These are phyloP conservation scores for Lamprotornis superbus DNA, from an alignment of 2,113 vertebrate genomes.

Conservation along the genomic window DNA sequence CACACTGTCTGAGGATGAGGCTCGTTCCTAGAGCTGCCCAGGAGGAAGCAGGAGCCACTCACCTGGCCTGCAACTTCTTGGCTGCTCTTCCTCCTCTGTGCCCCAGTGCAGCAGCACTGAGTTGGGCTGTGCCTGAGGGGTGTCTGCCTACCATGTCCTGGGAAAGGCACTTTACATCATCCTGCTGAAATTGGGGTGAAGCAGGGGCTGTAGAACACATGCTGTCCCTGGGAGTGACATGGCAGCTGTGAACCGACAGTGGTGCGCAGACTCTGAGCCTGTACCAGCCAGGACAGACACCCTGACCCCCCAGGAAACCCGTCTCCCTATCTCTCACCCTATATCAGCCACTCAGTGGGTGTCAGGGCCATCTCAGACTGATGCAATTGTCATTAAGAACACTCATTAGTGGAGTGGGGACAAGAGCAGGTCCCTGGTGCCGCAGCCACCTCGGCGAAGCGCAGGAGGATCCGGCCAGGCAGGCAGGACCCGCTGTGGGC, in stretches of 20 bases:
- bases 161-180: rapidly evolving
- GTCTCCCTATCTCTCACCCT: background rate
- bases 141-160: background rate
- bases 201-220: rapidly evolving
- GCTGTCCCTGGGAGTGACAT: rapidly evolving
- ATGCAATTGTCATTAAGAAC: background rate
- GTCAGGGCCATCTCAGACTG: background rate
- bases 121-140: rapidly evolving
- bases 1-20: background rate
- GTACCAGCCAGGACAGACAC: background rate
- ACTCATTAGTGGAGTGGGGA: background rate
- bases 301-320: background rate
- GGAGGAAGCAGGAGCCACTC: background rate
- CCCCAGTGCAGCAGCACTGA: rapidly evolving
- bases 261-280: background rate
- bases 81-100: background rate
- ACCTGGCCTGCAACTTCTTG: background rate
- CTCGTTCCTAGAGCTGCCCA: background rate
- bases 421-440: background rate
- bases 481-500: background rate
- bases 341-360: background rate
- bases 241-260: background rate
- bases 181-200: background rate
- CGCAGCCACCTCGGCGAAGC: rapidly evolving
- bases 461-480: background rate